Percentiles rank a stretch among this genome's conserved stretches.
Evolutionary conservation across 2,113 vertebrate genomes (phyloP).

Genomic region (Rhea americana): DNA sequence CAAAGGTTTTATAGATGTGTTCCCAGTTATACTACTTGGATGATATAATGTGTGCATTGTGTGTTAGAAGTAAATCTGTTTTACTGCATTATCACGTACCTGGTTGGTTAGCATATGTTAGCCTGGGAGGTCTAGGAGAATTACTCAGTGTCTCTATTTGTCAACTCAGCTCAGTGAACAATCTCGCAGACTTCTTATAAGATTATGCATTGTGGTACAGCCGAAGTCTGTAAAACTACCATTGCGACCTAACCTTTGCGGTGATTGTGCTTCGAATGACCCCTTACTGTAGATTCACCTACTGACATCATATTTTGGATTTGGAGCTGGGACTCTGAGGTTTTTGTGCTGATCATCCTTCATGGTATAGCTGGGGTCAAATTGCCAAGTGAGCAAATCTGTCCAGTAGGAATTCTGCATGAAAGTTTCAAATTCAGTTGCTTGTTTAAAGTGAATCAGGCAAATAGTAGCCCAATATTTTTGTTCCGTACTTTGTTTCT

Average conservation of each 20-base stretch:
- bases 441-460: neutral
- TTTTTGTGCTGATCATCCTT: neutral
- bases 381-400: neutral
- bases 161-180: neutral
- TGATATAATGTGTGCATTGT: neutral
- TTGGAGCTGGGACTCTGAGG: neutral
- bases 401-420: neutral
- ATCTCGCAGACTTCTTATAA: neutral
- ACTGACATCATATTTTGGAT: neutral
- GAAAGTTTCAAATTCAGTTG: neutral
- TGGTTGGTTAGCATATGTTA: neutral
- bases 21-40: neutral
- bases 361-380: neutral
- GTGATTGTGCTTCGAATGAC: neutral
- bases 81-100: neutral
- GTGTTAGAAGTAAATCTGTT: neutral
- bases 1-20: neutral
- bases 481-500: neutral
- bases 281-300: neutral
- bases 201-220: neutral
- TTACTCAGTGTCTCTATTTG: neutral
- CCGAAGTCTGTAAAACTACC: neutral
- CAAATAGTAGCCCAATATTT: neutral
- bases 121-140: neutral
- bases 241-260: neutral